Conservation (phyloP, 2,888 invertebrate species). For the Schizaphis graminum region DNA sequence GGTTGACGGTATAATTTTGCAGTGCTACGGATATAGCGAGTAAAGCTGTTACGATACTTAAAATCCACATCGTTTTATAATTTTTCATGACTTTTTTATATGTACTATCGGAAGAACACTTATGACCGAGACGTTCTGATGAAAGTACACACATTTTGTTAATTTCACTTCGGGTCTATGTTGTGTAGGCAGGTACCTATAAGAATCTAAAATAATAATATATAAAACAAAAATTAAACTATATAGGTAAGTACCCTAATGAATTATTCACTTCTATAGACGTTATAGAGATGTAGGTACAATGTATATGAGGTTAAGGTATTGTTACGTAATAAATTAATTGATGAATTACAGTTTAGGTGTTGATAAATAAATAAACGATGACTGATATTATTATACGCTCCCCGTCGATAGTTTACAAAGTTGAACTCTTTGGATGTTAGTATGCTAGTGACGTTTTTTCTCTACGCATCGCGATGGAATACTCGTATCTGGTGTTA, state of each 20-base stretch:
- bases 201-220: neutral
- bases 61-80: neutral
- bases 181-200: neutral
- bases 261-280: neutral
- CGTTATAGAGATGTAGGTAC: neutral
- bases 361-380: neutral
- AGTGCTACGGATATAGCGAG: neutral
- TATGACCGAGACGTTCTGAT: neutral
- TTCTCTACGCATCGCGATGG: neutral
- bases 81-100: neutral
- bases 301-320: neutral
- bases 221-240: neutral
- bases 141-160: neutral
- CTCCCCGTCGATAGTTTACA: neutral
- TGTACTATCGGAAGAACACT: neutral
- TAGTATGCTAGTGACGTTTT: neutral
- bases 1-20: conserved; percentile 7
- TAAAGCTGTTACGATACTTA: neutral
- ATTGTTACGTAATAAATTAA: neutral
- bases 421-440: neutral
- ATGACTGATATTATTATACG: neutral
- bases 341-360: neutral
- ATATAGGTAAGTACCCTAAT: too few species aligned
- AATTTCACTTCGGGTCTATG: neutral
- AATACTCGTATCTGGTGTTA: neutral